Conservation (phyloP, 2,113 vertebrate genomes). For the Bubo scandiacus region DNA sequence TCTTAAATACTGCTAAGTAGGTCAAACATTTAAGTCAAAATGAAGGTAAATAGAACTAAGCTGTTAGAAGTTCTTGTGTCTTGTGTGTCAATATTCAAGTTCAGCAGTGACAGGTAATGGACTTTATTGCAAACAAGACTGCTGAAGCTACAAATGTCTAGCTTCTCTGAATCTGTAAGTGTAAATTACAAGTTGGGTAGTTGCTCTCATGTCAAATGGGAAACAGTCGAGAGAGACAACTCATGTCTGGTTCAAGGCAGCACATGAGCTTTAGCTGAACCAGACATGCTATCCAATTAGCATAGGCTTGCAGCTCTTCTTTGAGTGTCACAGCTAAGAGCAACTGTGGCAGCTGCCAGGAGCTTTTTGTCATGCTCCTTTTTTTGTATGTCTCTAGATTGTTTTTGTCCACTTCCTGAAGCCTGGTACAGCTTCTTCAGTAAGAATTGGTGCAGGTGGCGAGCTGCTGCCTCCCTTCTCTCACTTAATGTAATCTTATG, state of each 20-base stretch:
- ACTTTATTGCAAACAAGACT: background rate
- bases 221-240: background rate
- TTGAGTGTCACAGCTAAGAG: background rate
- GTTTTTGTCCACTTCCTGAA: background rate
- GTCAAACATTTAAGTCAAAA: background rate
- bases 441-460: background rate
- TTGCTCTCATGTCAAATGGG: background rate
- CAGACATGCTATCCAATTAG: background rate
- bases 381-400: background rate
- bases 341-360: conserved; percentile 13
- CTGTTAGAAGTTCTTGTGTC: background rate
- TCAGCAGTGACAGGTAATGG: background rate
- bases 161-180: background rate
- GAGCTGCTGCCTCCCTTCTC: background rate
- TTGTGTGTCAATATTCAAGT: background rate
- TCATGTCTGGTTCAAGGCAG: background rate
- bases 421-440: background rate
- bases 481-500: background rate
- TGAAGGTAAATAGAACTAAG: background rate
- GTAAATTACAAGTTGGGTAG: background rate
- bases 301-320: background rate
- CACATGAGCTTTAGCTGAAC: background rate
- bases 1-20: background rate
- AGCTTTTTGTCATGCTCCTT: background rate
- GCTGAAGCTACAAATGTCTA: background rate